A percentile compares a stretch with the other conserved stretches of the same genome.
Conservation (phyloP, 2,113 vertebrate genomes). For the Zosterops hypoxanthus region DNA sequence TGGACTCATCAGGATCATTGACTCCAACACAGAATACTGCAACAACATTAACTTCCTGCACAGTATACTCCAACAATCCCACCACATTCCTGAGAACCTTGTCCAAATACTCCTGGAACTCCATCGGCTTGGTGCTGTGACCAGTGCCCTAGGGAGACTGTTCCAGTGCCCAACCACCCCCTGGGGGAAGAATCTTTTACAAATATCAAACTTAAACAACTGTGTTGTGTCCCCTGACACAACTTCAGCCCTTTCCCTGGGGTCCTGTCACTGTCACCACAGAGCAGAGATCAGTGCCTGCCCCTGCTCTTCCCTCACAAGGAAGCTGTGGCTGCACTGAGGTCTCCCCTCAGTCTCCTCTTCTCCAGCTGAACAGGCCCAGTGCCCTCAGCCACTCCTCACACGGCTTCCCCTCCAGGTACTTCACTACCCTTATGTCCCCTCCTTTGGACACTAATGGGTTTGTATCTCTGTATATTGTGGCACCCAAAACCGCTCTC, state of each 20-base stretch:
- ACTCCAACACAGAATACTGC: too few relatives aligned
- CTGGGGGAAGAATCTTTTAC: neutral
- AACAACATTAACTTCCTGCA: neutral
- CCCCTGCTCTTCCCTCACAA: accelerated
- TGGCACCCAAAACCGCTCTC: neutral
- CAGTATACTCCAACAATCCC: neutral
- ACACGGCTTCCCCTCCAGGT: accelerated
- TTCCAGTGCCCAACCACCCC: accelerated
- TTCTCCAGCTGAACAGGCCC: neutral
- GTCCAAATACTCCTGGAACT: neutral
- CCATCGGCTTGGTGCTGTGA: neutral
- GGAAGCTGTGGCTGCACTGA: accelerated
- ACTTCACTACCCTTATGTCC: accelerated
- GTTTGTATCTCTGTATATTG: neutral
- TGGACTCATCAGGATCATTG: neutral
- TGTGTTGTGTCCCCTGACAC: neutral
- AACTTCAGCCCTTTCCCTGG: accelerated
- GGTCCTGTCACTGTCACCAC: neutral
- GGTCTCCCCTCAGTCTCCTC: neutral
- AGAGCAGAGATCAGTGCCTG: neutral
- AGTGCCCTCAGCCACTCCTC: accelerated
- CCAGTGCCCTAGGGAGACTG: too few relatives aligned
- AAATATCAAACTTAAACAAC: neutral
- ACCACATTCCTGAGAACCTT: neutral
- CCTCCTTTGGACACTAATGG: too few relatives aligned